Base-by-base conservation (phyloP, 2,113 vertebrate genomes). In the Sciurus niger region DNA sequence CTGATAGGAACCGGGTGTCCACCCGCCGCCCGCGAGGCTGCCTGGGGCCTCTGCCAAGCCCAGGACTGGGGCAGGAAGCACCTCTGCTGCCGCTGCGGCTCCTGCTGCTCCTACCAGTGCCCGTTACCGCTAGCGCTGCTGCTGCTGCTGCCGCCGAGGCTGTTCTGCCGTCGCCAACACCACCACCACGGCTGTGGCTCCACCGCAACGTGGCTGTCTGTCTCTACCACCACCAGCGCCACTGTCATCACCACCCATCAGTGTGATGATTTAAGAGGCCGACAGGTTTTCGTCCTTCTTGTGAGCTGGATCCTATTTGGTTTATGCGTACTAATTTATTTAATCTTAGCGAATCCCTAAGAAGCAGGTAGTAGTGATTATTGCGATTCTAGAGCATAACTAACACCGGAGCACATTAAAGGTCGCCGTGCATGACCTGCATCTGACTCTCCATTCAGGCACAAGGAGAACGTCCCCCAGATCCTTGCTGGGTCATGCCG, bases 151-250 rank as follows among this genome's bases (percentile, higher is more conserved):
- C 24, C 25, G 60, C 60, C 25, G 40, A 40, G 40, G 40, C 60
- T 63, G 60, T 22, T 58, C 20, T 60, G 22, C 60, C 24, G 9
- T 60, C 22, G 8, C 6, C 8, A 60, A 25, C 7, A 9, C 46
- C 30, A 10, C 12, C 12, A 4, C 30, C 10, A 40, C 3, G 25
- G 1, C 40, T 55, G 5, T 12, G 11, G 0, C 3, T 6, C 4
- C 46, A 28, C 14, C 4, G 9, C 80, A 28, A 28, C 60, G 25
- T 63, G 9, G 58, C 58, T 10, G 55, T 10, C 60, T 28, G 24
- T 28, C 60, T 63, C 25, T 63, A 28, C 60, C 60, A 28, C 60
- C 67, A 18, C 85, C 46, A 7, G 46, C 46, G 6, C 46, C 18
- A 18, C 73, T 18, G 2, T 16, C 8, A 13, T 20, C 32, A 9